Conservation (phyloP, 2,888 invertebrate genomes). For the Nesidiocoris tenuis region DNA sequence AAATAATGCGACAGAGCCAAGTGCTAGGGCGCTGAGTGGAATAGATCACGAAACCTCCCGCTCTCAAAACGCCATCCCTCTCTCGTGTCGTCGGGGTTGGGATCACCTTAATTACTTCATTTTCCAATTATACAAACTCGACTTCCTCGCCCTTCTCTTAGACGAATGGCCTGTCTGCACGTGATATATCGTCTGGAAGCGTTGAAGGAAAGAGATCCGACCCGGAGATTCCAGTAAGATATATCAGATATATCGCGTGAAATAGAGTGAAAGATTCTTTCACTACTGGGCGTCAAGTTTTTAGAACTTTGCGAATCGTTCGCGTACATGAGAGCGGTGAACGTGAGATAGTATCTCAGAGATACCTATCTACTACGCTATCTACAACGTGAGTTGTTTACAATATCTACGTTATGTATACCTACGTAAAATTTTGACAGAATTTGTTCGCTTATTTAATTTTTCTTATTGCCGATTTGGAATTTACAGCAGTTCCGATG, state of each 20-base stretch:
- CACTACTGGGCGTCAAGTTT: not conserved
- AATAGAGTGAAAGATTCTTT: not conserved
- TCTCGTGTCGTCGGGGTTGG: not conserved
- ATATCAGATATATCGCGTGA: too few species aligned
- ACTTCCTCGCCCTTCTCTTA: not conserved
- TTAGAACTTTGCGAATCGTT: too few species aligned
- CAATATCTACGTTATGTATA: too few species aligned
- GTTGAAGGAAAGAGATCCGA: not conserved
- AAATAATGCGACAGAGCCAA: too few species aligned
- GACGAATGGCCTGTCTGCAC: slow-evolving; percentile 20
- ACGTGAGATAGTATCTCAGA: too few species aligned
- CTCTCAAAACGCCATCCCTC: not conserved
- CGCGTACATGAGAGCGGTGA: too few species aligned
- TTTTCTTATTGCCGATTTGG: too few species aligned
- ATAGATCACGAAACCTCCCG: slow-evolving; percentile 17
- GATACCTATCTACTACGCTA: too few species aligned
- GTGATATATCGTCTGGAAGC: slow-evolving; percentile 16
- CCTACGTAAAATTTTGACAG: too few species aligned
- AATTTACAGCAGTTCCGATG: too few species aligned
- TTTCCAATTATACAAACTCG: slow-evolving; percentile 24
- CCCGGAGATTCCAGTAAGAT: not conserved
- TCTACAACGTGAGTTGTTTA: too few species aligned
- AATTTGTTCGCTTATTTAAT: too few species aligned
- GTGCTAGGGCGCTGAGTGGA: not conserved
- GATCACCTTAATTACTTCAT: slow-evolving; percentile 24